Percentiles rank a stretch among this genome's conserved stretches.
Conservation (phyloP, 2,797 vertebrate genomes). For the Eidolon dupreanum region DNA sequence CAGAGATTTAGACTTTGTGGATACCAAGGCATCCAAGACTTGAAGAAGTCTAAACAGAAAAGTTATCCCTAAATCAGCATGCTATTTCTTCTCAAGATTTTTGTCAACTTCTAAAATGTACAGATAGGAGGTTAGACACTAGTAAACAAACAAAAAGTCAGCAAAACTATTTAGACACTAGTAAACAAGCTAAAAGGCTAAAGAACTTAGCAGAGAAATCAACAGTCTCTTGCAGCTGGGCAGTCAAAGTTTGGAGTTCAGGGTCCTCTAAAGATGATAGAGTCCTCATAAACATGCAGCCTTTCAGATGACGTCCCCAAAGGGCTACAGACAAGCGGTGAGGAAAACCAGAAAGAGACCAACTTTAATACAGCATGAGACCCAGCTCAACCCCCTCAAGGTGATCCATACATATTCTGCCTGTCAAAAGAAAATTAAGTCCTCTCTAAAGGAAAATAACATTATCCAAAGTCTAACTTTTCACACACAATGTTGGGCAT, state of each 20-base stretch:
- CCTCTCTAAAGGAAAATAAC: not conserved
- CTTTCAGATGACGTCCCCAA: not conserved
- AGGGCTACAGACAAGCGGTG: not conserved
- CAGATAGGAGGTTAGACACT: not conserved
- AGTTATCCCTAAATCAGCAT: not conserved
- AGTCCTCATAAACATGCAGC: not conserved
- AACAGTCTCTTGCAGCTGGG: not conserved
- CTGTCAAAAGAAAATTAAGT: not conserved
- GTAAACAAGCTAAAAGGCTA: not conserved
- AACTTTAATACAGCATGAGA: not conserved
- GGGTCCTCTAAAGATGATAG: not conserved
- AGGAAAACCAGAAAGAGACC: not conserved
- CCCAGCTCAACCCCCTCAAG: not conserved
- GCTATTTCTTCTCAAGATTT: not conserved
- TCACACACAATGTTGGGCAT: not conserved
- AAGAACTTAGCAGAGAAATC: not conserved
- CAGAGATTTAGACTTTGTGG: not conserved
- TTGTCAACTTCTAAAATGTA: not conserved
- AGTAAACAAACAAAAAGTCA: too few relatives aligned
- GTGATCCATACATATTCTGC: not conserved
- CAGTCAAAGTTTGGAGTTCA: not conserved
- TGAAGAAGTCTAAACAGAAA: not conserved
- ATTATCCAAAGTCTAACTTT: not conserved
- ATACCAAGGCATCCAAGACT: not conserved
- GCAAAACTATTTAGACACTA: not conserved